Percentiles rank a stretch among this genome's conserved stretches.
phyloP scores from a whole-genome alignment of 2,888 invertebrate species.

The Nymphalis c-album region DNA sequence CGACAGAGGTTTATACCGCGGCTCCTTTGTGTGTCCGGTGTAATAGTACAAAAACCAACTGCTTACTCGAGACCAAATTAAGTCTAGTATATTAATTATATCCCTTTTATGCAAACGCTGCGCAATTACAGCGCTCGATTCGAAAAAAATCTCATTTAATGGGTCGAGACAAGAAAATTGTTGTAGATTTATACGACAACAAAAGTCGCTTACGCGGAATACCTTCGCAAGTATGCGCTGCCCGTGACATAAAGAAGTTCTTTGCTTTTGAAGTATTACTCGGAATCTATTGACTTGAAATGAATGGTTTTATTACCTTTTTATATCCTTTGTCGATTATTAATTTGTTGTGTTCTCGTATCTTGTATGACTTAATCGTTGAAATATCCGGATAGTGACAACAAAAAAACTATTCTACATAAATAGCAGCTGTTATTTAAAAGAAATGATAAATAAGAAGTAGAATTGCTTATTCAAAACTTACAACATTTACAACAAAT shows the following conservation, averaged over 20 bases:
- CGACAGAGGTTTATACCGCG: slow-evolving; percentile 13
- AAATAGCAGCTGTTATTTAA: too few relatives aligned
- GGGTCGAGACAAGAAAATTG: slow-evolving; percentile 18
- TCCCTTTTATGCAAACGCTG: slow-evolving; percentile 1
- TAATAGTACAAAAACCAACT: slow-evolving; percentile 36
- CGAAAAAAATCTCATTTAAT: slow-evolving; percentile 1
- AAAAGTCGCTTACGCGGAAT: background rate
- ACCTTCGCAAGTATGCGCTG: background rate
- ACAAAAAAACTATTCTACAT: too few relatives aligned
- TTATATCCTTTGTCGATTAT: background rate
- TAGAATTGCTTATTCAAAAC: too few relatives aligned
- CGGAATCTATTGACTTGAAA: background rate
- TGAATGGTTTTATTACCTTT: slow-evolving; percentile 1
- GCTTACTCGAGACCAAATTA: slow-evolving; percentile 38
- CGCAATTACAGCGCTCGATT: slow-evolving; percentile 10
- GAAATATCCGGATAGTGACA: background rate
- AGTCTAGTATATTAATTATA: slow-evolving; percentile 36
- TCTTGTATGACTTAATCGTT: background rate
- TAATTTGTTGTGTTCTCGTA: background rate
- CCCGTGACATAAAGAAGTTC: background rate
- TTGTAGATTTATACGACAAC: slow-evolving; percentile 6
- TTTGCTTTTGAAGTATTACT: slow-evolving; percentile 1
- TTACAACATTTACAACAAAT: too few relatives aligned
- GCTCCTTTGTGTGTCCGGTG: slow-evolving; percentile 30
- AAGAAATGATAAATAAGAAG: too few relatives aligned